A percentile compares a stretch with the other conserved stretches of the same genome.
phyloP scores from a whole-genome alignment of 1,140 invertebrate species.

The Semibalanus balanoides region DNA sequence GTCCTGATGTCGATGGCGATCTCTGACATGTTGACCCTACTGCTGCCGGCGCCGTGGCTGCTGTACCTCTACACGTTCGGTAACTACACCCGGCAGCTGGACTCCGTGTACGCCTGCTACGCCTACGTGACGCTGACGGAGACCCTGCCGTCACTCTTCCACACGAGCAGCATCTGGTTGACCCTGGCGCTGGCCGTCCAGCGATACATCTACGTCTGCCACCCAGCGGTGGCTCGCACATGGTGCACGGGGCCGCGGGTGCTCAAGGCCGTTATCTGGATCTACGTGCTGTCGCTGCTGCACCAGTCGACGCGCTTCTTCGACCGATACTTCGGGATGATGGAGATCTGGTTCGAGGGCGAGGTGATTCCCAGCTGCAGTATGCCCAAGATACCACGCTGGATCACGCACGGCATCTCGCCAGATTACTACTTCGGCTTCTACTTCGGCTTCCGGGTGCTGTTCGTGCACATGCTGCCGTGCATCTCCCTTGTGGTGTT shows the following conservation, averaged over 20 bases:
- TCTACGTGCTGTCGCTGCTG: conserved; percentile 53
- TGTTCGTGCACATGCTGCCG: conserved; percentile 80
- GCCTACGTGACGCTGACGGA: conserved; percentile 64
- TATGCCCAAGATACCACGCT: conserved; percentile 37
- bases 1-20: conserved; percentile 71
- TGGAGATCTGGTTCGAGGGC: conserved; percentile 46
- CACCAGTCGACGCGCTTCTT: conserved; percentile 61
- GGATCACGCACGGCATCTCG: conserved; percentile 47
- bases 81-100: conserved; percentile 60
- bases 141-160: conserved; percentile 64
- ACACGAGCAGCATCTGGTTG: conserved; percentile 82
- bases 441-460: conserved; percentile 70
- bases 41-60: conserved; percentile 66
- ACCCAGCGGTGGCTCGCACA: conserved; percentile 61
- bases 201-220: conserved; percentile 81
- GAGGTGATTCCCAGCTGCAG: conserved; percentile 15
- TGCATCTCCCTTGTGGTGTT: conserved; percentile 76
- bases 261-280: conserved; percentile 55
- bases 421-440: conserved; percentile 57
- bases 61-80: conserved; percentile 83
- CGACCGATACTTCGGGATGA: conserved; percentile 41
- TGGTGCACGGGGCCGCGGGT: conserved; percentile 78
- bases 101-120: conserved; percentile 55
- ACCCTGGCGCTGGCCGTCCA: conserved; percentile 74
- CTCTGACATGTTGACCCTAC: conserved; percentile 78